Conservation (phyloP, 2,113 vertebrate genomes). For the Turnix velox region DNA sequence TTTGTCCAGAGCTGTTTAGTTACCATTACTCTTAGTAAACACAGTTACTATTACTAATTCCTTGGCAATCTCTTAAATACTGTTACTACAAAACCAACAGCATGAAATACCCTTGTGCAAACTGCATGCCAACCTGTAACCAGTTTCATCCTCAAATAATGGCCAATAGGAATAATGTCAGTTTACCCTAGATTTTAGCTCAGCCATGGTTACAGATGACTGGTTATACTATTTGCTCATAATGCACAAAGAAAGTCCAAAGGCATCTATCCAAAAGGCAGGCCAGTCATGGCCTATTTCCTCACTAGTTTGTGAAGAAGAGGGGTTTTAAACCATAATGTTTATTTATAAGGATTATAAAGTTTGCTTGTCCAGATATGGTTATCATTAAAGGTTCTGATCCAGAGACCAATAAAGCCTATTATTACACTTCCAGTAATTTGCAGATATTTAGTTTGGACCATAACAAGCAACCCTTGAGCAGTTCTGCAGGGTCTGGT, state of each 20-base stretch:
- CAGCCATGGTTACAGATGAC: background rate
- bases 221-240: background rate
- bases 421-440: background rate
- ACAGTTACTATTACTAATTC: constrained; percentile 42
- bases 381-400: background rate
- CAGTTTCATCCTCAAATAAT: background rate
- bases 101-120: background rate
- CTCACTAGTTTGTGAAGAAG: background rate
- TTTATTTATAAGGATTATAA: background rate
- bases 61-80: background rate
- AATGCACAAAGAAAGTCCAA: background rate
- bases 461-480: background rate
- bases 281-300: background rate
- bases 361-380: background rate
- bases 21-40: constrained; percentile 36
- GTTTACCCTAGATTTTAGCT: background rate
- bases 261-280: background rate
- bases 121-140: background rate
- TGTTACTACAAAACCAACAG: background rate
- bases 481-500: constrained; percentile 7
- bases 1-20: constrained; percentile 38
- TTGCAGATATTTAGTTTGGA: background rate
- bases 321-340: background rate
- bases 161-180: background rate
- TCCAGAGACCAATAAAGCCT: background rate